phyloP scores from a whole-genome alignment of 2,888 invertebrate species.

The Falcaria lacertinaria region DNA sequence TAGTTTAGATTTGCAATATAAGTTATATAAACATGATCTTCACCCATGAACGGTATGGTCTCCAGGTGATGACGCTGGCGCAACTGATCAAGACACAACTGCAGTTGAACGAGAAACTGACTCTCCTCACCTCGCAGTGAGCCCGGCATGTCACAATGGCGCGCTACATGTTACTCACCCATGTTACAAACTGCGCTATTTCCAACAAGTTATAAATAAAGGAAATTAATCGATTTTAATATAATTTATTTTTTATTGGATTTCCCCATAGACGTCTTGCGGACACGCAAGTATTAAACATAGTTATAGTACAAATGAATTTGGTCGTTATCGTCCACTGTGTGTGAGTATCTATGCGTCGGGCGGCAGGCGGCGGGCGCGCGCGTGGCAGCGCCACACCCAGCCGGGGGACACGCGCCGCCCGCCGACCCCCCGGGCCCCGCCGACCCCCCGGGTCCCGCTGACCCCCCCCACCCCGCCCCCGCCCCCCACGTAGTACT shows the following conservation, averaged over 20 bases:
- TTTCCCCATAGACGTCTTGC: too few relatives aligned
- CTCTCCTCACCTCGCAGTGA: conserved; percentile 86
- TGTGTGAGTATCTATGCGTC: conserved; percentile 2
- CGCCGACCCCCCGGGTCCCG: background rate
- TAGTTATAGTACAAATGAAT: too few relatives aligned
- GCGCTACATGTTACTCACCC: too few relatives aligned
- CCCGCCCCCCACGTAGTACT: too few relatives aligned
- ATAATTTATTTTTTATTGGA: too few relatives aligned
- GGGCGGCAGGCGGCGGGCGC: conserved; percentile 14
- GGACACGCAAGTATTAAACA: too few relatives aligned
- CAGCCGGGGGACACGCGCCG: conserved; percentile 73
- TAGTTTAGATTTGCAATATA: too few relatives aligned
- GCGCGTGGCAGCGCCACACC: conserved; percentile 81
- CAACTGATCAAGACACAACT: conserved; percentile 98
- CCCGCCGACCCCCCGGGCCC: conserved; percentile 3
- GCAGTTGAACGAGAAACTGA: conserved; percentile 97
- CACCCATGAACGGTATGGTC: background rate
- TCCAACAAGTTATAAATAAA: too few relatives aligned
- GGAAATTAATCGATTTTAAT: too few relatives aligned
- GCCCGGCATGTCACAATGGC: background rate
- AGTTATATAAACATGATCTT: too few relatives aligned
- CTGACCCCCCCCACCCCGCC: too few relatives aligned
- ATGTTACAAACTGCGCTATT: too few relatives aligned
- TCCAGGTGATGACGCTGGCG: conserved; percentile 89
- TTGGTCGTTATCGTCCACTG: background rate